These are phyloP conservation scores for Philhelius pedissequus DNA, from an alignment of 2,888 invertebrate species.

Conservation along the genomic window DNA sequence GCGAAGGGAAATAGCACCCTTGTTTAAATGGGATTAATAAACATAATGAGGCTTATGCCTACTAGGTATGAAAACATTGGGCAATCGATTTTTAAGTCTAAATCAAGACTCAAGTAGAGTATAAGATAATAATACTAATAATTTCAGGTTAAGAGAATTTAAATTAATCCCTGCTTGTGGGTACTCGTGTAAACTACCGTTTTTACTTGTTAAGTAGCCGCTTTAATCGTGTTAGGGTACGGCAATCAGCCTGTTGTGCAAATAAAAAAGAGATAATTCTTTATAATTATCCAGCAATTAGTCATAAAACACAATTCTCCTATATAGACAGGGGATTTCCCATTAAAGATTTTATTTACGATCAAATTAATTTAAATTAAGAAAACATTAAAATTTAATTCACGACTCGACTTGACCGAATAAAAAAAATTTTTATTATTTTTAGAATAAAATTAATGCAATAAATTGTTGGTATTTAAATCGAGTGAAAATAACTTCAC, in stretches of 20 bases:
- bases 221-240: not conserved
- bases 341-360: not conserved
- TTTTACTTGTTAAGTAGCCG: not conserved
- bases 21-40: not conserved
- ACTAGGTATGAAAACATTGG: not conserved
- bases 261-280: not conserved
- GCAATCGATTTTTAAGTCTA: not conserved
- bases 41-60: not conserved
- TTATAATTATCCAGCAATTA: not conserved
- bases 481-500: not conserved
- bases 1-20: not conserved
- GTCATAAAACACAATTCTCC: not conserved
- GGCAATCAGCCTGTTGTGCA: not conserved
- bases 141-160: not conserved
- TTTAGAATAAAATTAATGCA: not conserved
- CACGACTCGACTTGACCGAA: not conserved
- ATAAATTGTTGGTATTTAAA: not conserved
- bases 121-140: not conserved
- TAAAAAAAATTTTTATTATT: not conserved
- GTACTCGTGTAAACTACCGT: not conserved
- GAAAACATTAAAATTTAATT: not conserved
- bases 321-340: not conserved
- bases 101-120: too few species aligned
- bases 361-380: conserved; percentile 1
- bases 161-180: not conserved